A percentile compares a stretch with the other conserved stretches of the same genome.
Evolutionary conservation across 64 coral and sea anemone genomes (phyloP).

Genomic region (Exaiptasia diaphana): DNA sequence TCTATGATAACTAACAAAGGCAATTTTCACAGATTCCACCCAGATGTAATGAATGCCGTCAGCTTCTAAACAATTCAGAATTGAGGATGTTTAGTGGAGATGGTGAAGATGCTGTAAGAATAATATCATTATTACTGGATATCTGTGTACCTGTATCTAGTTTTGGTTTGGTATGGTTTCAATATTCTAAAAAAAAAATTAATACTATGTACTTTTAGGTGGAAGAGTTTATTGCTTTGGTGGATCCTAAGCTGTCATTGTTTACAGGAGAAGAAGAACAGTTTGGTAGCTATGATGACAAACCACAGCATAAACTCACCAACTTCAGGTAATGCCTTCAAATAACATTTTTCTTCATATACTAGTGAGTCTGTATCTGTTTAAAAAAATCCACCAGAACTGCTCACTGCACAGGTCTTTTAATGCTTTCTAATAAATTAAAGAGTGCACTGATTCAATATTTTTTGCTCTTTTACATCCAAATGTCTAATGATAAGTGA

Average conservation of each 20-base stretch:
- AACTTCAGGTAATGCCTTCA: slow-evolving; percentile 90
- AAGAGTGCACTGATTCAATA: too few species aligned
- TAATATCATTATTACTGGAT: too few species aligned
- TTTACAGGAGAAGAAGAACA: slow-evolving; percentile 89
- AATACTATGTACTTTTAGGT: too few species aligned
- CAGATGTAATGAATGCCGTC: slow-evolving; percentile 80
- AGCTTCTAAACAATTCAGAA: slow-evolving; percentile 73
- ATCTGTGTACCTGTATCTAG: too few species aligned
- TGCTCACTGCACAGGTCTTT: too few species aligned
- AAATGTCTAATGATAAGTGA: too few species aligned
- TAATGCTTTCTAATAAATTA: too few species aligned
- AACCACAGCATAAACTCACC: slow-evolving; percentile 94
- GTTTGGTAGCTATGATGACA: slow-evolving; percentile 91
- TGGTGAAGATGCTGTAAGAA: slow-evolving; percentile 83
- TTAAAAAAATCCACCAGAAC: neutral
- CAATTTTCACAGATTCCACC: slow-evolving; percentile 56
- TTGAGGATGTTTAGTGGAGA: slow-evolving; percentile 77
- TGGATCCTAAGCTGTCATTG: slow-evolving; percentile 80
- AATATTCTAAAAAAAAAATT: too few species aligned
- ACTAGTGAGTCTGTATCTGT: neutral
- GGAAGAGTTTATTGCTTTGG: slow-evolving; percentile 90
- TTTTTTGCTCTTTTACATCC: too few species aligned
- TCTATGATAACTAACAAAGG: too few species aligned
- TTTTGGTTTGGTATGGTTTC: too few species aligned
- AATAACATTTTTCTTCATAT: too few species aligned